Evolutionary conservation across 2,888 invertebrate species (phyloP).

Genomic region (Abrostola triplasia): DNA sequence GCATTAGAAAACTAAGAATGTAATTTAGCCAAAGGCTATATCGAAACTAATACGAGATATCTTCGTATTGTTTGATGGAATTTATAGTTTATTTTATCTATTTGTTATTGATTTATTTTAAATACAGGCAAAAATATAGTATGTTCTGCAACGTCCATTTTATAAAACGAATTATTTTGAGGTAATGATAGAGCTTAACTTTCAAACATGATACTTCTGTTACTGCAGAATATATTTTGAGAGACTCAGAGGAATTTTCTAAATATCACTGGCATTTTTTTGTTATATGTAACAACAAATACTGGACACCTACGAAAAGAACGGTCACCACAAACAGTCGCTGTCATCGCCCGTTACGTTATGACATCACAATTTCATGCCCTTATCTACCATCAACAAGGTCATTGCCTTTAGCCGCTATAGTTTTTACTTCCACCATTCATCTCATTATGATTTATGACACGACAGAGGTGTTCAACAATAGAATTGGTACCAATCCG

Average conservation of each 20-base stretch:
- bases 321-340: conserved; percentile 40
- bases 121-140: no score
- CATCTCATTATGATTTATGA: conserved; percentile 70
- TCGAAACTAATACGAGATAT: conserved; percentile 17
- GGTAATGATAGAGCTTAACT: no score
- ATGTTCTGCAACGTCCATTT: no score
- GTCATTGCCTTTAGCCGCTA: conserved; percentile 62
- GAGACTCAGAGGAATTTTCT: no score
- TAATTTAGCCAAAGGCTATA: conserved; percentile 38
- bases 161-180: no score
- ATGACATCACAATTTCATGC: conserved; percentile 47
- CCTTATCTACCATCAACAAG: conserved; percentile 70
- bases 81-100: no score
- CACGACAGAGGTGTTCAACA: conserved; percentile 66
- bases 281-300: not conserved
- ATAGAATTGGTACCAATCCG: conserved; percentile 68
- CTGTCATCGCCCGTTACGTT: conserved; percentile 33
- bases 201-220: no score
- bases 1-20: conserved; percentile 35
- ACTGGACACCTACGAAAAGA: conserved; percentile 2
- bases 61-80: conserved; percentile 1
- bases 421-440: conserved; percentile 67
- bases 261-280: no score
- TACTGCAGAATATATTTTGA: no score
- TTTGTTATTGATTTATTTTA: no score